Conservation (phyloP, 1,140 invertebrate species). For the Drosophila novamexicana region DNA sequence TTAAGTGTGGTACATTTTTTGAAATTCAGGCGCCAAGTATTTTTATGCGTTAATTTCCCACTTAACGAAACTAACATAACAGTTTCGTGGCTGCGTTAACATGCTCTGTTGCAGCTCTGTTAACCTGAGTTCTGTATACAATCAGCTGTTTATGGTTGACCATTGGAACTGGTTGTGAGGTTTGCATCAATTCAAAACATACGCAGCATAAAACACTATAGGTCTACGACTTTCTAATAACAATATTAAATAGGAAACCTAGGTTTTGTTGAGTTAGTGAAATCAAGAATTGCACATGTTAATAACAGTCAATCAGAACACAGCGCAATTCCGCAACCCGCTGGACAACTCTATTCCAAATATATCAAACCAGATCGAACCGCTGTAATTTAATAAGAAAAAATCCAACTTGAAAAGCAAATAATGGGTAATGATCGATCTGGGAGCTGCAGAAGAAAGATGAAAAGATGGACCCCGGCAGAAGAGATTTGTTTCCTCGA, state of each 20-base stretch:
- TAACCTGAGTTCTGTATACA: not conserved
- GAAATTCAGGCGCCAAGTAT: not conserved
- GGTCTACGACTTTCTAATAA: too few relatives aligned
- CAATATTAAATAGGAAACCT: too few relatives aligned
- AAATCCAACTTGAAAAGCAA: not conserved
- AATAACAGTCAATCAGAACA: too few relatives aligned
- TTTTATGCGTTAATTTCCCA: not conserved
- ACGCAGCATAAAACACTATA: too few relatives aligned
- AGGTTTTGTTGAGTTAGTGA: too few relatives aligned
- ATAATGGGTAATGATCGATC: not conserved
- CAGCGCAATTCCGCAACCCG: too few relatives aligned
- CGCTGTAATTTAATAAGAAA: not conserved
- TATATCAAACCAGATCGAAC: not conserved
- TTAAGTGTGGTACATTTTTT: conserved; percentile 2
- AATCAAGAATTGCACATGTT: too few relatives aligned
- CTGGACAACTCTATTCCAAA: not conserved
- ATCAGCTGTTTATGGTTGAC: not conserved
- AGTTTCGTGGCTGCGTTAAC: not conserved
- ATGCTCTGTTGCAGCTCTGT: not conserved
- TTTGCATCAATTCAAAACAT: too few relatives aligned
- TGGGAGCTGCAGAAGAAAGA: not conserved
- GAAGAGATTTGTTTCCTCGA: conserved; percentile 35
- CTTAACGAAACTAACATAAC: not conserved
- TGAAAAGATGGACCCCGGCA: conserved; percentile 13
- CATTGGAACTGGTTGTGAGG: not conserved